phyloP scores from a whole-genome alignment of 1,140 invertebrate species.

The Lutraria rhynchaena region DNA sequence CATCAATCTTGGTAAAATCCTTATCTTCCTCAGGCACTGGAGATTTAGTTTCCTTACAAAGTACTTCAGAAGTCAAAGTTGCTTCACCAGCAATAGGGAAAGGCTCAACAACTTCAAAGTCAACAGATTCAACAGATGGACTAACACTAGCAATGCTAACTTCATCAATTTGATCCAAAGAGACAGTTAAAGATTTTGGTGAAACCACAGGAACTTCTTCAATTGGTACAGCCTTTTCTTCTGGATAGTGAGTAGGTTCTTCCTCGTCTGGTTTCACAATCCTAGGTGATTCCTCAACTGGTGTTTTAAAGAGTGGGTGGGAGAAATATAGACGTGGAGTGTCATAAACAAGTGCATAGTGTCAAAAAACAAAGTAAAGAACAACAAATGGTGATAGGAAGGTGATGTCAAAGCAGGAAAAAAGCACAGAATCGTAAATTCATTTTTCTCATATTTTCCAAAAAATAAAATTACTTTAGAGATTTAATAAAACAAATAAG shows the following conservation, averaged over 20 bases:
- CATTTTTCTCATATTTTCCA: too few relatives aligned
- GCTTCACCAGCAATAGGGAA: background rate
- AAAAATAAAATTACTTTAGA: too few relatives aligned
- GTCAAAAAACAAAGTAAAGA: too few relatives aligned
- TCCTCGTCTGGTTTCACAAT: slow-evolving; percentile 25
- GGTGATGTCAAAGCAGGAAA: too few relatives aligned
- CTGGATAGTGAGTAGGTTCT: slow-evolving; percentile 34
- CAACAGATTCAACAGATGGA: slow-evolving; percentile 43
- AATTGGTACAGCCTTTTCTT: slow-evolving; percentile 58
- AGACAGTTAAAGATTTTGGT: slow-evolving; percentile 14
- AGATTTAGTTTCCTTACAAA: background rate
- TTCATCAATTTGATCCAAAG: slow-evolving; percentile 56
- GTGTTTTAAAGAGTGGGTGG: background rate
- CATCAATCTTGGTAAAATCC: background rate
- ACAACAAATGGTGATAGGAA: too few relatives aligned
- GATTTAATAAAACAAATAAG: too few relatives aligned
- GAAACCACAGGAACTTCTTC: slow-evolving; percentile 55
- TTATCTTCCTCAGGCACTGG: background rate
- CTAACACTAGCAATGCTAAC: slow-evolving; percentile 43
- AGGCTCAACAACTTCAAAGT: slow-evolving; percentile 37
- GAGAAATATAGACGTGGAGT: background rate
- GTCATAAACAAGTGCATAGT: too few relatives aligned
- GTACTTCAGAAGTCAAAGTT: slow-evolving; percentile 10
- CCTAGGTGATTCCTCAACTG: slow-evolving; percentile 1
- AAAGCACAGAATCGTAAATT: too few relatives aligned